Percentiles rank a stretch among this genome's conserved stretches.
Conservation (phyloP, 2,113 vertebrate genomes). For the Zosterops pallidus region DNA sequence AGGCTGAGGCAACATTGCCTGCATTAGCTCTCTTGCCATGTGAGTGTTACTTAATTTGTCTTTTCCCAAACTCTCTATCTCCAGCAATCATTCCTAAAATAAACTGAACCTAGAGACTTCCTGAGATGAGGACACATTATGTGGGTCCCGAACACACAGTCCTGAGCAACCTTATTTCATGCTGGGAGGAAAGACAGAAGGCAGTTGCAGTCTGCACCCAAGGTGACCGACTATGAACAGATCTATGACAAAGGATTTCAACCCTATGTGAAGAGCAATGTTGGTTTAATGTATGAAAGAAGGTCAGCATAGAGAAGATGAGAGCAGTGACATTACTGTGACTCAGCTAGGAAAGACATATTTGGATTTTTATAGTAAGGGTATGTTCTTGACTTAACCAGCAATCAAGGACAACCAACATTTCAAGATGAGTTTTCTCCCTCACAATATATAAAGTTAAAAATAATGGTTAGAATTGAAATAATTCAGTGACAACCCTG, state of each 20-base stretch:
- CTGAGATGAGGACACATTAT: background rate
- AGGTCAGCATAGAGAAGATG: background rate
- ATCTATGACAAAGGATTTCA: background rate
- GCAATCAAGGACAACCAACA: constrained; percentile 22
- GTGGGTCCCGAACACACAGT: background rate
- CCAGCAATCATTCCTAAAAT: background rate
- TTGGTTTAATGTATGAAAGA: background rate
- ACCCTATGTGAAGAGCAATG: background rate
- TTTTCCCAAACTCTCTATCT: background rate
- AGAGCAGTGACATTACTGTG: background rate
- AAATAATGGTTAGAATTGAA: constrained; percentile 56
- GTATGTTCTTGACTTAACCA: constrained; percentile 6
- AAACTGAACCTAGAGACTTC: background rate
- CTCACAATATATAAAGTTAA: background rate
- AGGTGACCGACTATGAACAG: background rate
- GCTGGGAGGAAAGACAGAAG: background rate
- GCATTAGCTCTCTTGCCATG: background rate
- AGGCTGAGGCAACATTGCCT: background rate
- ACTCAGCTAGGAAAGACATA: background rate
- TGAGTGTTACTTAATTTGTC: background rate
- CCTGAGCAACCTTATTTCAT: background rate
- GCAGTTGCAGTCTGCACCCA: background rate
- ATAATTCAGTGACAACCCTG: constrained; percentile 14
- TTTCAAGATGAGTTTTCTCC: background rate
- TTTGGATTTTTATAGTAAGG: background rate